These are phyloP conservation scores for Nesospiza acunhae DNA, from an alignment of 2,113 vertebrate genomes.

Conservation along the genomic window DNA sequence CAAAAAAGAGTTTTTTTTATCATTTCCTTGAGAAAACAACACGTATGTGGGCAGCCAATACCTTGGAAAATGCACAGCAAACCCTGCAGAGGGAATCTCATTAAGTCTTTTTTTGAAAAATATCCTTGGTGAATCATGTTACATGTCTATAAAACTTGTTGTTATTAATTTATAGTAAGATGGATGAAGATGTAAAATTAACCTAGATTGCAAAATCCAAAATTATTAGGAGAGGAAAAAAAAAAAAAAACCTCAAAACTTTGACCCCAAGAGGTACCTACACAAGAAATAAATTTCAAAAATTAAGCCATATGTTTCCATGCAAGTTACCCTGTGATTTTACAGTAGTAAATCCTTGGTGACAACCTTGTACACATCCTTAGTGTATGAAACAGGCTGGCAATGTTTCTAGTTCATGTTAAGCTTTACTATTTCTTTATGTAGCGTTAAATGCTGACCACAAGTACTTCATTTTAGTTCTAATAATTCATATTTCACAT, in stretches of 20 bases:
- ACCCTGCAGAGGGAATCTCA: not conserved
- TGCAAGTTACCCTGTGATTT: not conserved
- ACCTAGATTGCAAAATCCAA: not conserved
- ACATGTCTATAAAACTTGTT: not conserved
- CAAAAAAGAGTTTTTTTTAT: not conserved
- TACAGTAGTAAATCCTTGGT: not conserved
- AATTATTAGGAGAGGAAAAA: not conserved
- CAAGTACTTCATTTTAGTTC: not conserved
- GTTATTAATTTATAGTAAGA: not conserved
- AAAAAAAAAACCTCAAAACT: not conserved
- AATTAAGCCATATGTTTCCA: not conserved
- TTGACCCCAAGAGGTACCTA: not conserved
- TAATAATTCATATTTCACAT: not conserved
- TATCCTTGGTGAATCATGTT: not conserved
- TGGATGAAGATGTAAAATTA: not conserved
- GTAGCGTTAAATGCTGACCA: not conserved
- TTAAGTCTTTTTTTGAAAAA: not conserved
- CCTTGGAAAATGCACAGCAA: not conserved
- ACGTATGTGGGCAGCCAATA: accelerated
- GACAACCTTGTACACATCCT: not conserved
- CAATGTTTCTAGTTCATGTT: not conserved
- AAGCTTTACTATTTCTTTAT: not conserved
- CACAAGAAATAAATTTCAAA: not conserved
- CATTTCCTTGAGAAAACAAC: not conserved
- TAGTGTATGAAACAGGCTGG: not conserved